Conservation (phyloP, 2,888 invertebrate species). For the Acrobeloides nanus region DNA sequence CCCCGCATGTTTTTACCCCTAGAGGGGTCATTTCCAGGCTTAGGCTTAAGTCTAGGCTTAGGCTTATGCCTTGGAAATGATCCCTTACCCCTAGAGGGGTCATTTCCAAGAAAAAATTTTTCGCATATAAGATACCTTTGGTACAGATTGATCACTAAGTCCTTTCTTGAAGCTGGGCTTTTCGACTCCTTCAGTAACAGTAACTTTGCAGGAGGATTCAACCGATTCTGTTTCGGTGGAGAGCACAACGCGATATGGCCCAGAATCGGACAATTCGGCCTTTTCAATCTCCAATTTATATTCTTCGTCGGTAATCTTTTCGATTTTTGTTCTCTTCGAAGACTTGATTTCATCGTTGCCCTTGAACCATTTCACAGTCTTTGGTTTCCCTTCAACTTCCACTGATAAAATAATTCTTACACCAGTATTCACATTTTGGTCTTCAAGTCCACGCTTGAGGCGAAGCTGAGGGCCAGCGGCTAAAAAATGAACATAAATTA, state of each 20-base stretch:
- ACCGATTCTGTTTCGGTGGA: conserved; percentile 40
- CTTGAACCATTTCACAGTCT: conserved; percentile 70
- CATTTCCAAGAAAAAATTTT: conserved; percentile 10
- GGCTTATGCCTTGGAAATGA: too few relatives aligned
- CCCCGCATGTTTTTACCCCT: too few relatives aligned
- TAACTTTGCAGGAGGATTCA: conserved; percentile 37
- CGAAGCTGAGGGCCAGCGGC: conserved; percentile 20
- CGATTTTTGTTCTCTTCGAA: conserved; percentile 25
- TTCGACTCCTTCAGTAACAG: conserved; percentile 27
- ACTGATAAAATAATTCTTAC: conserved; percentile 35
- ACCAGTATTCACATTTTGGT: conserved; percentile 47
- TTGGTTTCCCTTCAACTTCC: conserved; percentile 72
- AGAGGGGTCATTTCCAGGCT: too few relatives aligned
- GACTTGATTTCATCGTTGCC: conserved; percentile 58
- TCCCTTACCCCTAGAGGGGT: too few relatives aligned
- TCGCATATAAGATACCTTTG: conserved; percentile 11
- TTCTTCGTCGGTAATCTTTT: conserved; percentile 38
- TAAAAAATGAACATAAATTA: conserved; percentile 4
- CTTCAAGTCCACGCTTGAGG: conserved; percentile 42
- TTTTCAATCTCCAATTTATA: conserved; percentile 27
- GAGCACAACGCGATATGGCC: conserved; percentile 40
- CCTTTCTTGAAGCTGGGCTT: conserved; percentile 45
- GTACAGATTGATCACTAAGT: conserved; percentile 35
- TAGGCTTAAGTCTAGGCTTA: too few relatives aligned
- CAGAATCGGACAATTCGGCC: conserved; percentile 31